Evolutionary conservation across 2,888 invertebrate genomes (phyloP).

Genomic region (Hyposoter dolosus): DNA sequence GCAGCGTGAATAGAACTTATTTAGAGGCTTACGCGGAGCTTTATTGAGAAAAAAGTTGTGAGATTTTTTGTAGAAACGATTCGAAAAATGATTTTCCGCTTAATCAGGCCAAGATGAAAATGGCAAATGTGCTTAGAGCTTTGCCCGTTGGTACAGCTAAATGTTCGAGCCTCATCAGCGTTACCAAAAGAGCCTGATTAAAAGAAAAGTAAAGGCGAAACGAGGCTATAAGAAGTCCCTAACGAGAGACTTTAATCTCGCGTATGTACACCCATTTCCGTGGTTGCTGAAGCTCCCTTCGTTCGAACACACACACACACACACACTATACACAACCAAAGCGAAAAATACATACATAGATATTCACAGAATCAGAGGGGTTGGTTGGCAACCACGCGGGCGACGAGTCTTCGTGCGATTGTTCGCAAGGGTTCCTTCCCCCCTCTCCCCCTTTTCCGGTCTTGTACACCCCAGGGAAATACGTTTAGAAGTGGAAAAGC

Average conservation of each 20-base stretch:
- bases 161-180: constrained; percentile 27
- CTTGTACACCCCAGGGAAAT: constrained; percentile 70
- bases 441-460: constrained; percentile 37
- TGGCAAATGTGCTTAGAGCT: constrained; percentile 17
- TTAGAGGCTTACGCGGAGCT: not conserved
- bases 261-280: constrained; percentile 56
- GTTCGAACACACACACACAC: constrained; percentile 17
- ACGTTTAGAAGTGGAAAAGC: constrained; percentile 67
- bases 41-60: not conserved
- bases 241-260: constrained; percentile 70
- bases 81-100: constrained; percentile 14
- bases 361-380: not conserved
- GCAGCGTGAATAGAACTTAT: not conserved
- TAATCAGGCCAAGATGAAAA: constrained; percentile 20
- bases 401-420: constrained; percentile 42
- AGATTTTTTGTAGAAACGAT: not conserved
- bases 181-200: constrained; percentile 39
- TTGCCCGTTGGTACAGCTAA: constrained; percentile 8
- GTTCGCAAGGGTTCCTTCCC: constrained; percentile 44
- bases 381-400: constrained; percentile 37
- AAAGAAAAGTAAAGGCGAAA: constrained; percentile 36
- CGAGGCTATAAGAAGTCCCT: constrained; percentile 59
- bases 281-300: constrained; percentile 16
- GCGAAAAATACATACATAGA: not conserved
- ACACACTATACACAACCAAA: not conserved